Conservation (phyloP, 1,140 invertebrate species). For the Proales similis region DNA sequence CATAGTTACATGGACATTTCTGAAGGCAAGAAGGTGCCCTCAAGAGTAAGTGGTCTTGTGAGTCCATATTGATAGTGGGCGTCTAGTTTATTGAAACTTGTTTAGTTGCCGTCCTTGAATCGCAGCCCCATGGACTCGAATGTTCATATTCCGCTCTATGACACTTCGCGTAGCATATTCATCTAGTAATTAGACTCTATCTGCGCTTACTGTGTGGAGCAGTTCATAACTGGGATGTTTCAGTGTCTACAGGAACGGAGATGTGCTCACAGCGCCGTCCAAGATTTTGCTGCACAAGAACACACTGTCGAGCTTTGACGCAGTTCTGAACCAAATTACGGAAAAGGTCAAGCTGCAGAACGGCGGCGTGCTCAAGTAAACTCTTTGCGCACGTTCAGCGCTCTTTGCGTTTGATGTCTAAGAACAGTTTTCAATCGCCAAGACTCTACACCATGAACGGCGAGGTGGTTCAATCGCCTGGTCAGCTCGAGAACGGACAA, state of each 20-base stretch:
- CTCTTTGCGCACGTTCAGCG: not conserved
- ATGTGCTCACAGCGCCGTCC: slow-evolving; percentile 10
- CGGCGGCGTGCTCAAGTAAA: slow-evolving; percentile 35
- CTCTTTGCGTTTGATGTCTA: not conserved
- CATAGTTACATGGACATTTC: slow-evolving; percentile 29
- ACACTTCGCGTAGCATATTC: slow-evolving; percentile 15
- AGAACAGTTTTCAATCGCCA: not conserved
- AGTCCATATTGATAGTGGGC: not conserved
- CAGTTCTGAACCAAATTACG: slow-evolving; percentile 35
- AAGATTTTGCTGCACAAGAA: slow-evolving; percentile 22
- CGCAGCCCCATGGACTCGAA: not conserved
- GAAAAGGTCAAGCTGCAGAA: slow-evolving; percentile 23
- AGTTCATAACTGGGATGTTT: not conserved
- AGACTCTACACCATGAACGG: slow-evolving; percentile 35
- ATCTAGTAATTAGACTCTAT: not conserved
- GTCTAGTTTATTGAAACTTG: not conserved
- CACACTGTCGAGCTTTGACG: slow-evolving; percentile 15
- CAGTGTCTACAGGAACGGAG: slow-evolving; percentile 37
- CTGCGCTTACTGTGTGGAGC: not conserved
- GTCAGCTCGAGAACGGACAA: slow-evolving; percentile 1
- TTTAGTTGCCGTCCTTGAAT: slow-evolving; percentile 12
- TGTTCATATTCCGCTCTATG: slow-evolving; percentile 32
- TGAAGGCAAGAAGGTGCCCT: slow-evolving; percentile 6
- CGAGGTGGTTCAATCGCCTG: slow-evolving; percentile 1
- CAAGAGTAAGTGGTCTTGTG: not conserved